These are phyloP conservation scores for Mythimna pallens DNA, from an alignment of 2,888 invertebrate species.

Conservation along the genomic window DNA sequence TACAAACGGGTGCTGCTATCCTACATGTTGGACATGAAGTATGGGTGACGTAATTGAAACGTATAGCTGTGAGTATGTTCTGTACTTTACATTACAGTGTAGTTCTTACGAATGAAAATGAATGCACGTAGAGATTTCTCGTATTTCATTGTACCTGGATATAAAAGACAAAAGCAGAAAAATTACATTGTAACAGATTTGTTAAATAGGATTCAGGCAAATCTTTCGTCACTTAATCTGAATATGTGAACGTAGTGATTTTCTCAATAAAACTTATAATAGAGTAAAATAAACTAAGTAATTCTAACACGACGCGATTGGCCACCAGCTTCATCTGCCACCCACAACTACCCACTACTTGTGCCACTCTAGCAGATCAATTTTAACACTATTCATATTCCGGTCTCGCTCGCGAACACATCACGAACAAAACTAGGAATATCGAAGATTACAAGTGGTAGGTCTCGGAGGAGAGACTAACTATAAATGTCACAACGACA, in stretches of 20 bases:
- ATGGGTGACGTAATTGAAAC: constrained; percentile 26
- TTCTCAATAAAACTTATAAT: neutral
- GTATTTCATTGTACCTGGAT: neutral
- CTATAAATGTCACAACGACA: constrained; percentile 80
- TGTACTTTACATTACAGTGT: neutral
- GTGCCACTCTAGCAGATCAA: neutral
- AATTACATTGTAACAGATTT: neutral
- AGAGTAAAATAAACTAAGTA: neutral
- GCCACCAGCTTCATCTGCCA: neutral
- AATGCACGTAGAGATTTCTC: neutral
- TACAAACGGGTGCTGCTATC: neutral
- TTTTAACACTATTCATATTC: constrained; percentile 29
- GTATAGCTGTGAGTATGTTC: neutral
- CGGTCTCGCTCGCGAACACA: constrained; percentile 19
- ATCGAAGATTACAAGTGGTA: constrained; percentile 71
- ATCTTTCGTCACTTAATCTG: neutral
- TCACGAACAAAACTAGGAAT: constrained; percentile 49
- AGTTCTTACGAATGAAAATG: constrained; percentile 19
- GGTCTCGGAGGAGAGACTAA: constrained; percentile 70
- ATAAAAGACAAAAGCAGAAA: neutral
- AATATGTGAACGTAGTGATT: neutral
- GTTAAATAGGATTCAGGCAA: neutral
- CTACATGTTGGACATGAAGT: neutral
- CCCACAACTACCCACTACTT: neutral
- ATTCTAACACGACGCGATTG: neutral